A percentile compares a stretch with the other conserved stretches of the same genome.
phyloP scores from a whole-genome alignment of 2,113 vertebrate species.

The Anthoscopus minutus region DNA sequence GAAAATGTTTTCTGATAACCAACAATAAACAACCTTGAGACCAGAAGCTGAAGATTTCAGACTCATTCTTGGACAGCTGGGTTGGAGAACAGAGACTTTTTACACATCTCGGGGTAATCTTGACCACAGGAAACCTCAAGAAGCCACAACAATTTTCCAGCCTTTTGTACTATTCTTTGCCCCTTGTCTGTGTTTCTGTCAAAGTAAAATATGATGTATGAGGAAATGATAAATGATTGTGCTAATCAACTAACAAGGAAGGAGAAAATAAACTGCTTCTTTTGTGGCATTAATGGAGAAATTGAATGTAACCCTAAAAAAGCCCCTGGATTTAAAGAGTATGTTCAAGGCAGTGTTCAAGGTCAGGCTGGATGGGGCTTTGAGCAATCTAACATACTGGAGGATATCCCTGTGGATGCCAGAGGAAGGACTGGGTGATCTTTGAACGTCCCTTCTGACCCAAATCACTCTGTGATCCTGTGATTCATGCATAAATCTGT shows the following conservation, averaged over 20 bases:
- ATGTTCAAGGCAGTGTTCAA: neutral
- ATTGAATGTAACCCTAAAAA: neutral
- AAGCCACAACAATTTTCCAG: neutral
- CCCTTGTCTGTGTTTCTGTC: neutral
- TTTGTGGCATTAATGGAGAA: neutral
- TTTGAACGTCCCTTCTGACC: neutral
- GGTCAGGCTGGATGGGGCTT: neutral
- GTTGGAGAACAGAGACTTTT: no score
- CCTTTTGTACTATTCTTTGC: neutral
- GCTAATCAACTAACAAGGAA: neutral
- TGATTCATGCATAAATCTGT: neutral
- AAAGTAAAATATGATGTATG: neutral
- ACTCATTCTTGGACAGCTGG: no score
- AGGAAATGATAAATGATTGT: neutral
- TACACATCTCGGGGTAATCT: no score
- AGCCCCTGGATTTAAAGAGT: neutral
- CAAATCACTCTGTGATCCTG: neutral
- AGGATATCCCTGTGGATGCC: neutral
- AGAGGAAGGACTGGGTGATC: no score
- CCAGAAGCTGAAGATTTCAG: no score
- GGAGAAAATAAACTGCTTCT: neutral
- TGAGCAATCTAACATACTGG: neutral
- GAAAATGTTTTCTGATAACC: no score
- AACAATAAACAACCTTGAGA: no score
- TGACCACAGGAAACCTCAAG: no score